A percentile compares a stretch with the other conserved stretches of the same genome.
Conservation (phyloP, 2,113 vertebrate species). For the Pandion haliaetus region DNA sequence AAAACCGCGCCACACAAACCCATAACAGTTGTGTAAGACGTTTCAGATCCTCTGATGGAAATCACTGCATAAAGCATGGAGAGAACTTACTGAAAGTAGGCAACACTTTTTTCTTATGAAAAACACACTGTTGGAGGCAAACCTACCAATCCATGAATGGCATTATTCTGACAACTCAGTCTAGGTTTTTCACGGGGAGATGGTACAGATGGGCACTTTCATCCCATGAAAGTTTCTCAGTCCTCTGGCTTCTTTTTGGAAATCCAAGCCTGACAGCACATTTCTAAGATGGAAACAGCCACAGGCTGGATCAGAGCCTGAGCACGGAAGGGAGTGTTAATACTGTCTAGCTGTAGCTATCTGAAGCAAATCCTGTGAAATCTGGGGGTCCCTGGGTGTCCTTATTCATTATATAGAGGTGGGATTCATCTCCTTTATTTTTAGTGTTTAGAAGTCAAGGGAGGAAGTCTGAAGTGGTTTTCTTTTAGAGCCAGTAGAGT, state of each 20-base stretch:
- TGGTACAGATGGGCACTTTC: not conserved
- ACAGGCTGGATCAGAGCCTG: not conserved
- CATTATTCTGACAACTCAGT: not conserved
- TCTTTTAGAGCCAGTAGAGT: not conserved
- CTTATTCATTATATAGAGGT: not conserved
- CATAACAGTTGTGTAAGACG: not conserved
- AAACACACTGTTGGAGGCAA: not conserved
- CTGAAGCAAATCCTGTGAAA: conserved; percentile 4
- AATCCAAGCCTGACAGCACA: not conserved
- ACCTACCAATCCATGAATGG: not conserved
- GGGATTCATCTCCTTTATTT: not conserved
- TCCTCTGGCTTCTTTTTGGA: not conserved
- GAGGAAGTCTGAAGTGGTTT: not conserved
- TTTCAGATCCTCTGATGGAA: not conserved
- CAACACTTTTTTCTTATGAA: not conserved
- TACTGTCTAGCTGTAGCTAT: not conserved
- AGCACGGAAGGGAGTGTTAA: not conserved
- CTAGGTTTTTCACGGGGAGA: not conserved
- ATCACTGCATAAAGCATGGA: not conserved
- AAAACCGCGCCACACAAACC: too few relatives aligned
- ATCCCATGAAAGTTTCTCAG: not conserved
- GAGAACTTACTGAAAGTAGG: not conserved
- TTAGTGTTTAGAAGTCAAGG: not conserved
- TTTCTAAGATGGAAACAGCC: not conserved
- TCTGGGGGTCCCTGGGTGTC: not conserved